Conservation (phyloP, 2,888 invertebrate genomes). For the Furcula furcula region DNA sequence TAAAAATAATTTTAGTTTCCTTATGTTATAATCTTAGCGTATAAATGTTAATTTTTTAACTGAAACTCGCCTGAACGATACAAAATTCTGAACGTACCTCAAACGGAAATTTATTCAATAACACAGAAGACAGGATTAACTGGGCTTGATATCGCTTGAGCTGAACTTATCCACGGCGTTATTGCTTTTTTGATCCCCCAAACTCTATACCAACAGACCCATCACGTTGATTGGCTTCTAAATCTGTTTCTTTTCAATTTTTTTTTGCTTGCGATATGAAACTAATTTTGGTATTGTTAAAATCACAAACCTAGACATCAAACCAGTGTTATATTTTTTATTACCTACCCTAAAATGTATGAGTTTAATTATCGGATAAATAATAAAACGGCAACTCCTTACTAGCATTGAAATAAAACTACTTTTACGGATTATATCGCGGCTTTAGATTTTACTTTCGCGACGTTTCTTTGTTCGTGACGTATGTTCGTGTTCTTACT, state of each 20-base stretch:
- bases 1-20: too few relatives aligned
- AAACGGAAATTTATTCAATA: slow-evolving; percentile 70
- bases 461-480: too few relatives aligned
- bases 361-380: too few relatives aligned
- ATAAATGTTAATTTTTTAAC: slow-evolving; percentile 33
- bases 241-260: slow-evolving; percentile 30
- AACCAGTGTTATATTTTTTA: too few relatives aligned
- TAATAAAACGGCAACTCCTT: too few relatives aligned
- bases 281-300: background rate
- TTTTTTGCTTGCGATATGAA: slow-evolving; percentile 20
- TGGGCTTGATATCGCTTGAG: slow-evolving; percentile 67
- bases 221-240: slow-evolving; percentile 31
- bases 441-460: too few relatives aligned
- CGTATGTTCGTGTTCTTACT: too few relatives aligned
- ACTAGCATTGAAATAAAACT: too few relatives aligned
- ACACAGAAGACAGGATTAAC: slow-evolving; percentile 70
- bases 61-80: slow-evolving; percentile 25
- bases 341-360: too few relatives aligned
- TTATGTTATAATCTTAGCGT: too few relatives aligned
- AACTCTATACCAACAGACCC: slow-evolving; percentile 50
- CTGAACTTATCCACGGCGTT: slow-evolving; percentile 57
- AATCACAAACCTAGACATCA: too few relatives aligned
- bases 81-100: slow-evolving; percentile 54
- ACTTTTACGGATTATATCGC: too few relatives aligned
- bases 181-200: slow-evolving; percentile 58